Conservation (phyloP, 2,888 invertebrate genomes). For the Campoplex nolae region DNA sequence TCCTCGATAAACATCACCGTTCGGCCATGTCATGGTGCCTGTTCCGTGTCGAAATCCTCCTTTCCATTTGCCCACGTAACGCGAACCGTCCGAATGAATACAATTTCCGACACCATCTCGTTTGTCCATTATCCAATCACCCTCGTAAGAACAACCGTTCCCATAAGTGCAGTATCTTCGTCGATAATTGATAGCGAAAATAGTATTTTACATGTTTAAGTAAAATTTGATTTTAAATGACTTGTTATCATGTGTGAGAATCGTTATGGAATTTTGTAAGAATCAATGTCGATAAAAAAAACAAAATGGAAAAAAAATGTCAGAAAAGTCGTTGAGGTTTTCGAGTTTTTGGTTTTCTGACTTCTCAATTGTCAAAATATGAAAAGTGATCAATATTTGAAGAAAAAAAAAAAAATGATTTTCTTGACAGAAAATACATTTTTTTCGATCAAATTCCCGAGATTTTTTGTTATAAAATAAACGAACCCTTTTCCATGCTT, state of each 20-base stretch:
- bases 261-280: background rate
- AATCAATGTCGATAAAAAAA: background rate
- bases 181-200: background rate
- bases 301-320: background rate
- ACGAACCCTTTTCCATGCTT: conserved; percentile 84
- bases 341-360: background rate
- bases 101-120: conserved; percentile 86
- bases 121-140: conserved; percentile 83
- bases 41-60: conserved; percentile 86
- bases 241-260: background rate
- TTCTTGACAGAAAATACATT: background rate
- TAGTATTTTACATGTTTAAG: background rate
- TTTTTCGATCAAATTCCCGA: background rate
- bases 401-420: background rate
- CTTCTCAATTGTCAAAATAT: background rate
- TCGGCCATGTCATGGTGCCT: conserved; percentile 87
- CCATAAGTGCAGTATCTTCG: conserved; percentile 77
- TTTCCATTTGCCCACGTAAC: conserved; percentile 87
- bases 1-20: conserved; percentile 88
- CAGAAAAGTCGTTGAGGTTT: background rate
- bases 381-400: background rate
- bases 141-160: conserved; percentile 83
- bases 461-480: conserved; percentile 48
- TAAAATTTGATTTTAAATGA: background rate
- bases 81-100: conserved; percentile 85